Conservation (phyloP, 2,113 vertebrate species). For the Epinephelus cyanopodus region DNA sequence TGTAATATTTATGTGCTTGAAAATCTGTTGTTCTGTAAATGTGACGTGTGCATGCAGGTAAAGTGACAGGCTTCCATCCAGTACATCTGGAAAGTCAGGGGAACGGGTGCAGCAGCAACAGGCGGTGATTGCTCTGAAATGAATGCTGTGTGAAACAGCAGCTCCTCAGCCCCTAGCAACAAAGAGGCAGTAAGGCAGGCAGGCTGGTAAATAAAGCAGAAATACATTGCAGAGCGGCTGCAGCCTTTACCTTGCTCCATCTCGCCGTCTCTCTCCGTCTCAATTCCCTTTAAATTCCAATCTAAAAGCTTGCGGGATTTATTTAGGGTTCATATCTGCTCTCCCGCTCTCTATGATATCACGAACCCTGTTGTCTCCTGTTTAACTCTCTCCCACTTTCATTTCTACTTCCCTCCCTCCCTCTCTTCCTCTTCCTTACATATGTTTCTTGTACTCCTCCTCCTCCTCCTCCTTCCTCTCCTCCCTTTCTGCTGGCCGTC, state of each 20-base stretch:
- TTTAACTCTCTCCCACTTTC: conserved; percentile 29
- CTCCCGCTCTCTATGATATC: conserved; percentile 19
- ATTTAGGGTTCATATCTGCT: background rate
- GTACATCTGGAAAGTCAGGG: background rate
- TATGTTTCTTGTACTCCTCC: conserved; percentile 26
- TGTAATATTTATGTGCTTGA: background rate
- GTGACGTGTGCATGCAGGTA: background rate
- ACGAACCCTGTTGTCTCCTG: conserved; percentile 9
- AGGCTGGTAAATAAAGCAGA: conserved; percentile 51
- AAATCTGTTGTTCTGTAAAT: background rate
- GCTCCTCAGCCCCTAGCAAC: conserved; percentile 43
- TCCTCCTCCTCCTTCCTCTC: conserved; percentile 3
- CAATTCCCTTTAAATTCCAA: conserved; percentile 42
- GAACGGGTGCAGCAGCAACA: conserved; percentile 16
- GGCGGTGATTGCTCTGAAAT: conserved; percentile 61
- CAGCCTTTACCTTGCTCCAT: background rate
- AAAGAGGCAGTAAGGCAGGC: conserved; percentile 10
- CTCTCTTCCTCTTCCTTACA: conserved; percentile 6
- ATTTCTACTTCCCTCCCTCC: background rate
- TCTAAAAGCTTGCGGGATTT: conserved; percentile 44
- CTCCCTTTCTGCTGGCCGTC: conserved; percentile 32
- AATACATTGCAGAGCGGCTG: conserved; percentile 14
- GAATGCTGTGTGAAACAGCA: conserved; percentile 35
- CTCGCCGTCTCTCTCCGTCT: conserved; percentile 6
- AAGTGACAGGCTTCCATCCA: conserved; percentile 31